Conservation (phyloP, 1,140 invertebrate genomes). For the Onthophagus taurus region DNA sequence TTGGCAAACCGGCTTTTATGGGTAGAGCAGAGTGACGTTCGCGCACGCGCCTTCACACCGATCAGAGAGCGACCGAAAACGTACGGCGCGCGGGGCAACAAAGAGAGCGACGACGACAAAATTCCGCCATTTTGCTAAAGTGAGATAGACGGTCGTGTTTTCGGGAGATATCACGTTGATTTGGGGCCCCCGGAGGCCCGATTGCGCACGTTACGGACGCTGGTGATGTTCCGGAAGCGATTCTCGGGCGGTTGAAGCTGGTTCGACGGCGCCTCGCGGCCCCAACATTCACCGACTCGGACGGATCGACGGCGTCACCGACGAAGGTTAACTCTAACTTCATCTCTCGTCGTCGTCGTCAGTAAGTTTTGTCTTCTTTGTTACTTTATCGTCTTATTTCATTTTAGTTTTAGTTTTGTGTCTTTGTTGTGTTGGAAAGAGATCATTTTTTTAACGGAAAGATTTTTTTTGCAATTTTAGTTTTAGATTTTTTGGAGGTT, state of each 20-base stretch:
- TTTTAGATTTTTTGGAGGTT: too few relatives aligned
- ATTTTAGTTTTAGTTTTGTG: conserved; percentile 33
- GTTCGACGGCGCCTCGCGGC: conserved; percentile 20
- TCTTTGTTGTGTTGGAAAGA: conserved; percentile 38
- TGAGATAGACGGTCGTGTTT: conserved; percentile 37
- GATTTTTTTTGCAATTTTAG: too few relatives aligned
- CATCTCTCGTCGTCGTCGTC: too few relatives aligned
- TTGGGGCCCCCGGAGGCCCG: conserved; percentile 13
- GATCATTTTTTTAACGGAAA: conserved; percentile 30
- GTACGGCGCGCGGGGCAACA: conserved; percentile 28
- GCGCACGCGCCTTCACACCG: conserved; percentile 17
- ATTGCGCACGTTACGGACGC: too few relatives aligned
- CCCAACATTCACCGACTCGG: conserved; percentile 6
- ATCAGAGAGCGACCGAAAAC: conserved; percentile 5
- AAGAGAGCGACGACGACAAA: conserved; percentile 39
- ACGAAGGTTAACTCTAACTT: conserved; percentile 4
- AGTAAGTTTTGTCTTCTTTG: conserved; percentile 37
- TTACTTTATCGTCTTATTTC: conserved; percentile 37
- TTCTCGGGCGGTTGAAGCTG: conserved; percentile 14
- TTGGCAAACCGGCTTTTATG: too few relatives aligned
- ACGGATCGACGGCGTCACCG: conserved; percentile 8
- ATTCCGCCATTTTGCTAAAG: conserved; percentile 40
- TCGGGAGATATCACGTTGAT: conserved; percentile 17
- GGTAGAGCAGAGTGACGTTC: too few relatives aligned
- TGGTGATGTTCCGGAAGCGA: conserved; percentile 6